phyloP scores from a whole-genome alignment of 1,140 invertebrate genomes.

The Oppia nitens region DNA sequence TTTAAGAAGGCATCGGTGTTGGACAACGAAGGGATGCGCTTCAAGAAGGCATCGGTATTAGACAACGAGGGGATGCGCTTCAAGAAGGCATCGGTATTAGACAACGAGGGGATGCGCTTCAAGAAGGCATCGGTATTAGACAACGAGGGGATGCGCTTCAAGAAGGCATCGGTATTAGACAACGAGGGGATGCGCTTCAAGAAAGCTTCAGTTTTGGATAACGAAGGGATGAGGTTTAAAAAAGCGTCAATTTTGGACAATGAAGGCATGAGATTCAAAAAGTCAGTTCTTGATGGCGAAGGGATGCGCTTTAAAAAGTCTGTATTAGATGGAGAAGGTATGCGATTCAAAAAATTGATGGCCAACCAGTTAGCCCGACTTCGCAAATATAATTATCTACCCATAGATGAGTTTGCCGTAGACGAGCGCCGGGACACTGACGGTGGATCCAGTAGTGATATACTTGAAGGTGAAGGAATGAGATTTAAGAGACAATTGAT shows the following conservation, averaged over 20 bases:
- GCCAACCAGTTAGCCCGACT: background rate
- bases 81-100: too few relatives aligned
- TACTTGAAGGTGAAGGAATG: background rate
- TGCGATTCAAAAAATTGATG: background rate
- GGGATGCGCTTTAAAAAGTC: constrained; percentile 7
- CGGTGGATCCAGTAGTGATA: background rate
- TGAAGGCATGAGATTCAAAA: constrained; percentile 13
- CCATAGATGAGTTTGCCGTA: background rate
- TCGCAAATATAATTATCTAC: background rate
- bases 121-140: constrained; percentile 12
- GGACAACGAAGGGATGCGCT: constrained; percentile 8
- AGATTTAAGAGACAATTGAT: background rate
- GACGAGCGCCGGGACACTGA: background rate
- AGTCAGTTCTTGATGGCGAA: constrained; percentile 5
- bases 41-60: too few relatives aligned
- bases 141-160: constrained; percentile 8
- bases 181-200: too few relatives aligned
- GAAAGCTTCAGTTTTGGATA: constrained; percentile 7
- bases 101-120: too few relatives aligned
- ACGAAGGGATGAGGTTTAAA: constrained; percentile 13
- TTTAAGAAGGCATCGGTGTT: background rate
- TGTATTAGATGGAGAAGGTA: constrained; percentile 10
- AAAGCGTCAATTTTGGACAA: constrained; percentile 2
- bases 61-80: too few relatives aligned
- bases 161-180: too few relatives aligned